Conservation (phyloP, 2,113 vertebrate genomes). For the Podiceps cristatus region DNA sequence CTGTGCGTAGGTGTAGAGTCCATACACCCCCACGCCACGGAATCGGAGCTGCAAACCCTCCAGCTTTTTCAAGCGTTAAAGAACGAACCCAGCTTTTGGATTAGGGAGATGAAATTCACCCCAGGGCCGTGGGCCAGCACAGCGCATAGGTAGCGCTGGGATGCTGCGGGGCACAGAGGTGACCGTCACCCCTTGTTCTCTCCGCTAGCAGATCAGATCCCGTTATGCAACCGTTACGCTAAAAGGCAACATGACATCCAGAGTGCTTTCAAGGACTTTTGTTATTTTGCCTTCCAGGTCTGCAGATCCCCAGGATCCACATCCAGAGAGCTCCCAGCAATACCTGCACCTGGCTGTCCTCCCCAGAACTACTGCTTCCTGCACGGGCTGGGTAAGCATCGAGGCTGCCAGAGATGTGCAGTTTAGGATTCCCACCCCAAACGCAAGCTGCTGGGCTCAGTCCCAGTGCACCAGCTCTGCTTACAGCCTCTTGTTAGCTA, state of each 20-base stretch:
- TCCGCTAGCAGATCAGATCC: neutral
- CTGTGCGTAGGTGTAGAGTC: neutral
- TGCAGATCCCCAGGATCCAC: neutral
- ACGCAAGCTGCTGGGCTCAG: rapidly evolving
- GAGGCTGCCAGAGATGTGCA: neutral
- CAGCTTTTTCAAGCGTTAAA: neutral
- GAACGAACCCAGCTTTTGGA: neutral
- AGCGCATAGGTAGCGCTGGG: neutral
- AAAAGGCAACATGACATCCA: neutral
- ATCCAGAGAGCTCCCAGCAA: neutral
- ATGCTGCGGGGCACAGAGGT: conserved; percentile 22
- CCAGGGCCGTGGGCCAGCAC: neutral
- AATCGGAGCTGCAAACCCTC: neutral
- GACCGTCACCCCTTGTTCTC: neutral
- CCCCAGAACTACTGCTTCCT: neutral
- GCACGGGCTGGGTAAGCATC: neutral
- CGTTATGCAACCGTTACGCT: conserved; percentile 32
- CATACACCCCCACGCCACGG: neutral
- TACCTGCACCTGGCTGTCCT: neutral
- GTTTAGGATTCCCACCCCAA: neutral
- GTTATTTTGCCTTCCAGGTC: neutral
- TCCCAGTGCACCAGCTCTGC: neutral
- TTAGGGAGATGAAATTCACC: neutral
- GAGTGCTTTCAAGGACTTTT: neutral
- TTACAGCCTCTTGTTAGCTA: neutral